Conservation (phyloP, 2,797 vertebrate genomes). For the Ctenosaura bakeri region DNA sequence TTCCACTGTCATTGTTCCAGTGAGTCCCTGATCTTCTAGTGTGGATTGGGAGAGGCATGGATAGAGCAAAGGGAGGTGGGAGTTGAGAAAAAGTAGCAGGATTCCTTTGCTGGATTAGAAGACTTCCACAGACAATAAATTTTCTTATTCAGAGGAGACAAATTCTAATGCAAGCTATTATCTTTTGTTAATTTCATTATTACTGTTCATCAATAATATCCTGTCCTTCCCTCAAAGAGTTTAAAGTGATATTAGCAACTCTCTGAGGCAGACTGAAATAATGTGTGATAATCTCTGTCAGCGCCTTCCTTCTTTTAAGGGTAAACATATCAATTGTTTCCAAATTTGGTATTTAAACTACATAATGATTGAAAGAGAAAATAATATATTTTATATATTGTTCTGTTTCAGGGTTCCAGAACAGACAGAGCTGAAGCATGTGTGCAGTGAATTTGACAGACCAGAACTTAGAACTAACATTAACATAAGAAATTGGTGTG, state of each 20-base stretch:
- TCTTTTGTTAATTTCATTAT: background rate
- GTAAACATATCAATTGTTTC: background rate
- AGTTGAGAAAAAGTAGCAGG: background rate
- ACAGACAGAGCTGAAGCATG: slow-evolving; percentile 85
- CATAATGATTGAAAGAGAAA: slow-evolving; percentile 26
- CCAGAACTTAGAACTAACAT: slow-evolving; percentile 78
- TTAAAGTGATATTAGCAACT: slow-evolving; percentile 14
- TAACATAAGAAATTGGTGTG: slow-evolving; percentile 82
- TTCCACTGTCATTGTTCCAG: too few species aligned
- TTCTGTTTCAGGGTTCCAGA: slow-evolving; percentile 83
- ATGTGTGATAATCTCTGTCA: background rate
- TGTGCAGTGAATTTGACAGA: slow-evolving; percentile 86
- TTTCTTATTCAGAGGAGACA: too few species aligned
- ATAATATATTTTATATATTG: slow-evolving; percentile 22
- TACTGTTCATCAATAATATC: background rate
- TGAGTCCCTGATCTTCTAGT: too few species aligned
- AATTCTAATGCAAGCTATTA: background rate
- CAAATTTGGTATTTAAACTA: background rate
- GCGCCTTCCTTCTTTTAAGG: background rate
- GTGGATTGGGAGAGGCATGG: background rate
- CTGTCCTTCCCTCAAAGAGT: background rate
- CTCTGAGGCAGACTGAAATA: background rate
- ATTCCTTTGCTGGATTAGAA: background rate
- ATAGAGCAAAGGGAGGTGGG: background rate
- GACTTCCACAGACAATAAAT: background rate